Base-by-base conservation (phyloP, 2,888 invertebrate species). In the Epinotia demarniana region DNA sequence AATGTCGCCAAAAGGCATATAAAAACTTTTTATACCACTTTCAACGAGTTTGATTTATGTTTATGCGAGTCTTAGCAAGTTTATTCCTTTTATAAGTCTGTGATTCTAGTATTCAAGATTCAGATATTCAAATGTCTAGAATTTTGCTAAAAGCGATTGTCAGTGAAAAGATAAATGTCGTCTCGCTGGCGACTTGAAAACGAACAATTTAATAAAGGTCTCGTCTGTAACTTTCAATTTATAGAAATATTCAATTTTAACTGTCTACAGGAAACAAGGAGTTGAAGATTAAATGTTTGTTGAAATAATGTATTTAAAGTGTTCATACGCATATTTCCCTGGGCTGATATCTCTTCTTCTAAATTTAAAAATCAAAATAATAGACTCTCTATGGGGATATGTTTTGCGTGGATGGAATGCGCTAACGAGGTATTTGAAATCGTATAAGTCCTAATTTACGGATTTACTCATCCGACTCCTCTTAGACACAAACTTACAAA, bases 51-150 rank as follows among this genome's bases (percentile, higher is more conserved):
- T 23, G 70, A 75, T 75, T 71, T 66, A 74, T 64, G 33, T 58
- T 75, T 61, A 75, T 66, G 75, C 27, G 75, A 53, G 23, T 71
- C 53, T 71, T 18, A 74, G 64, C 39, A 64, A 60, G 70, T 63
- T 74, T 74, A 73, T 70, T 60, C 18, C 70, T 71, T 70, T 70
- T 60, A 62, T 27, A 53, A 70, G 58, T 53, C 67, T 55, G 49
- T 57, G n/a, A 60, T 69, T 12, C 60, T 69, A 64, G 49, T 53
- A 49, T 12, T 16, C 16, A 18, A 61, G 61, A 70, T 60, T 70
- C 57, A 55, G 70, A 66, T 70, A 71, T 75, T 75, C 64, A 66
- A 75, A 75, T 75, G 75, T 75, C 75, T 75, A 71, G 58, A 63
- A 66, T 75, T 58, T 43, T n/a, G 33, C 75, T 63, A 62, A 39